Conservation (phyloP, 2,888 invertebrate species). For the Trissoscelio sp. region DNA sequence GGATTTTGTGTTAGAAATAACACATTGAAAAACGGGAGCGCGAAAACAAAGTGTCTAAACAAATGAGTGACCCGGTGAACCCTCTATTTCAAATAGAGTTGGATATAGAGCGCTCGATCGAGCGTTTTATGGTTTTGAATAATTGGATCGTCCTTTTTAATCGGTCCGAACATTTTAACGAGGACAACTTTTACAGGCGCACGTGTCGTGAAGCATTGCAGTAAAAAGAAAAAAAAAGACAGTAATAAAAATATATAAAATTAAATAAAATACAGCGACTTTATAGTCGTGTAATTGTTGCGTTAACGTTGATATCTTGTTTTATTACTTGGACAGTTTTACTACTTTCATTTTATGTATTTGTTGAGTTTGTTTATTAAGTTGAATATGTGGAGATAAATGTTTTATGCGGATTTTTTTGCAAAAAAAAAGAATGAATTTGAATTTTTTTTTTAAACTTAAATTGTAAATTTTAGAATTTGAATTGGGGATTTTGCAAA, state of each 20-base stretch:
- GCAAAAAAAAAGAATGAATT: too few species aligned
- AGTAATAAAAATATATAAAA: conserved; percentile 12
- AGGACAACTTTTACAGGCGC: conserved; percentile 1
- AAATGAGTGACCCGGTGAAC: conserved; percentile 19
- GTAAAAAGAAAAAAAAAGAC: conserved; percentile 3
- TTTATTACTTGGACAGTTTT: conserved; percentile 29
- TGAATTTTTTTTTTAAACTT: too few species aligned
- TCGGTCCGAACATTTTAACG: not conserved
- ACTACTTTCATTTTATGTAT: conserved; percentile 11
- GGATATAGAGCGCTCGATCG: not conserved
- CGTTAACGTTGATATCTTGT: conserved; percentile 37
- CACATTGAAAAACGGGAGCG: not conserved
- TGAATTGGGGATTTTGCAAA: too few species aligned
- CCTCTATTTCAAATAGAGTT: conserved; percentile 10
- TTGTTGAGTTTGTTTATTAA: too few species aligned
- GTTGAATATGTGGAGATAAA: too few species aligned
- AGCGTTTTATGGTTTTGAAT: conserved; percentile 12
- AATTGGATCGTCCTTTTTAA: conserved; percentile 17
- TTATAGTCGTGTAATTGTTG: conserved; percentile 39
- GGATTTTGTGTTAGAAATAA: too few species aligned
- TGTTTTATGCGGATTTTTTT: too few species aligned
- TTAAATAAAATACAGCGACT: conserved; percentile 25
- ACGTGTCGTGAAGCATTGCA: not conserved
- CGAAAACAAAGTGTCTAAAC: conserved; percentile 22
- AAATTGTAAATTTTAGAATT: too few species aligned